A percentile compares a stretch with the other conserved stretches of the same genome.
Conservation (phyloP, 2,797 vertebrate genomes). For the Pyrocephalus nanus region DNA sequence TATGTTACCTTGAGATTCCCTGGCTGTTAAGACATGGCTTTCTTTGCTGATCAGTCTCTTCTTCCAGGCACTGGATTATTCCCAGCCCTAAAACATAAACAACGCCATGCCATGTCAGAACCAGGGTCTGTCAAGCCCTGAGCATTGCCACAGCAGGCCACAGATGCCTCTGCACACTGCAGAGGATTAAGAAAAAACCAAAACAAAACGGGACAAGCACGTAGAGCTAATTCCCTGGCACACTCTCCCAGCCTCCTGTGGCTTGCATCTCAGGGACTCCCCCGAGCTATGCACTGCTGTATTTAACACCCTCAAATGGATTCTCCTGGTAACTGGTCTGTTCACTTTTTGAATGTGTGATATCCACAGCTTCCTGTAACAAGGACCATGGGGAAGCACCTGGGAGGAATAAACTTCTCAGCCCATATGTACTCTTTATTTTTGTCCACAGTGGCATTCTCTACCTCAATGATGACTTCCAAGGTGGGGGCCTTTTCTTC, state of each 20-base stretch:
- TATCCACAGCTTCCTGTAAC: not conserved
- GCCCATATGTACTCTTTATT: not conserved
- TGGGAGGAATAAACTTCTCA: not conserved
- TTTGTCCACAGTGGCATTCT: conserved; percentile 85
- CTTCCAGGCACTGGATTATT: not conserved
- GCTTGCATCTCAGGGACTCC: not conserved
- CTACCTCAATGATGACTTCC: conserved; percentile 95
- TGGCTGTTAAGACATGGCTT: not conserved
- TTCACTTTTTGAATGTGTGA: not conserved
- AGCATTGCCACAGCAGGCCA: not conserved
- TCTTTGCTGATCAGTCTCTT: not conserved
- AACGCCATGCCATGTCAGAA: not conserved
- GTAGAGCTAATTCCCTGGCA: not conserved
- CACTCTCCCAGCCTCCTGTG: not conserved
- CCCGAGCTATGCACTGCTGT: not conserved
- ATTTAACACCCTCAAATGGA: not conserved
- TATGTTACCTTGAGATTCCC: not conserved
- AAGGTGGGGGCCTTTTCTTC: conserved; percentile 93
- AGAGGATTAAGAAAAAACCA: not conserved
- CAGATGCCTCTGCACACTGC: not conserved
- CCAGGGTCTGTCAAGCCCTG: not conserved
- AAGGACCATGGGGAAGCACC: not conserved
- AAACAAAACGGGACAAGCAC: not conserved
- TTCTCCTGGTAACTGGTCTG: not conserved
- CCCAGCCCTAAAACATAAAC: not conserved